Evolutionary conservation across 1,140 invertebrate species (phyloP), one percentile per base, ranked within the genome.

Genomic region (Hylaeus volcanicus): DNA sequence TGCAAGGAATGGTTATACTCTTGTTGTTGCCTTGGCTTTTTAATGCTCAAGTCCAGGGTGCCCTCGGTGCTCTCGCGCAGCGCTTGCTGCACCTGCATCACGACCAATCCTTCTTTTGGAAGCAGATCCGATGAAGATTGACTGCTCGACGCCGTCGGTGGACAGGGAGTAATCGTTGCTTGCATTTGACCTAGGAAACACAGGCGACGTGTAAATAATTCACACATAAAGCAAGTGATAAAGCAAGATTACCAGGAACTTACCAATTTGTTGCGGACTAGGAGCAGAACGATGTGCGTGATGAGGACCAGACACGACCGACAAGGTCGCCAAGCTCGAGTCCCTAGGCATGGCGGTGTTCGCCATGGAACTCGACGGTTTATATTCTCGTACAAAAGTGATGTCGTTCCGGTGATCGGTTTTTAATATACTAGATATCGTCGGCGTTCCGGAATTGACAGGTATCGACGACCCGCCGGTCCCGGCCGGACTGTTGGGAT

Each of bases 31-130:
- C 96, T 91, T 3, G 96, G 96, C 85, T 97, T 96, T 89, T 97
- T 98, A 26, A 97, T 96, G 88, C 96, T 97, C 56, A 98, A 90
- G 89, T 98, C 97, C 0, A 98, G 92, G 0, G 97, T 96, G 53
- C 92, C 92, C 79, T 93, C 92, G 0, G 90, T 93, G 15, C 73
- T 69, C 48, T 93, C 92, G 0, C 92, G 88, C 11, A 93, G 82
- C 5, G 91, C 90, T 63, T 94, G 94, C 78, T 95, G 94, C 5
- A 95, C 95, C 88, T 95, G 94, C 90, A 95, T 93, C 37, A 96
- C 93, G 3, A 96, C 95, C 8, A 96, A 90, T 74, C 96, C 96
- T 80, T 95, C 95, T 77, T 91, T 94, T 64, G 92, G 90, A 15
- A 93, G 78, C 12, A 91, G 63, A 66, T 93, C 92, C 56, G 89